Percentiles rank a stretch among this genome's conserved stretches.
Evolutionary conservation across 2,888 invertebrate species (phyloP).

Genomic region (Bellardia pandia): DNA sequence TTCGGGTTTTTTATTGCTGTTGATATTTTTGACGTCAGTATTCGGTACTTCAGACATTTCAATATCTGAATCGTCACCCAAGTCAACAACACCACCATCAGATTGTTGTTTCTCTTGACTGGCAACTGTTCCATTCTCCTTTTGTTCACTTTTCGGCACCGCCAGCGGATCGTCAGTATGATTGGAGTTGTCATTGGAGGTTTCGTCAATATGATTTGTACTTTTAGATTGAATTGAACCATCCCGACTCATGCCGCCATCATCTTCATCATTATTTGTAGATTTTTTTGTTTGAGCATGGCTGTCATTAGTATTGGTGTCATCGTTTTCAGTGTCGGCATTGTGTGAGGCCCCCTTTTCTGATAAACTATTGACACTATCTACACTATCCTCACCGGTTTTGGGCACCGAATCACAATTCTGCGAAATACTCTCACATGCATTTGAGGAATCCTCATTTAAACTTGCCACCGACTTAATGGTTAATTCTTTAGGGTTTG

Average conservation of each 20-base stretch:
- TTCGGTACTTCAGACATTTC: conserved; percentile 67
- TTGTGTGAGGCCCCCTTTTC: conserved; percentile 66
- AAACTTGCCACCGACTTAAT: conserved; percentile 50
- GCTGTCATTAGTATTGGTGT: conserved; percentile 61
- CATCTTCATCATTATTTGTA: conserved; percentile 68
- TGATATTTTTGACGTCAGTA: conserved; percentile 16
- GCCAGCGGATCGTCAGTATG: conserved; percentile 62
- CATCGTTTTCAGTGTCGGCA: conserved; percentile 67
- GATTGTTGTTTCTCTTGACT: conserved; percentile 59
- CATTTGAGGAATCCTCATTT: conserved; percentile 71
- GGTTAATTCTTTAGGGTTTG: conserved; percentile 33
- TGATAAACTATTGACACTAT: conserved; percentile 75
- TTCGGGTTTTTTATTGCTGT: conserved; percentile 41
- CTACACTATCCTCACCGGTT: conserved; percentile 73
- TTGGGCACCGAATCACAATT: conserved; percentile 63
- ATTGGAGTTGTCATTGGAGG: conserved; percentile 66
- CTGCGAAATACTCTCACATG: conserved; percentile 68
- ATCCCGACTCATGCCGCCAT: conserved; percentile 77
- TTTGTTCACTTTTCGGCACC: conserved; percentile 53
- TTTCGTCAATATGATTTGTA: conserved; percentile 69
- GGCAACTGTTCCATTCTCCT: conserved; percentile 71
- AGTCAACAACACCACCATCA: conserved; percentile 78
- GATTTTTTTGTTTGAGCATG: conserved; percentile 69
- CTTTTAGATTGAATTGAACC: conserved; percentile 68
- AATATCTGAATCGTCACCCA: conserved; percentile 81